Percentiles rank a stretch among this genome's conserved stretches.
Evolutionary conservation across 2,797 vertebrate genomes (phyloP).

Genomic region (Philypnodon macrostomus): DNA sequence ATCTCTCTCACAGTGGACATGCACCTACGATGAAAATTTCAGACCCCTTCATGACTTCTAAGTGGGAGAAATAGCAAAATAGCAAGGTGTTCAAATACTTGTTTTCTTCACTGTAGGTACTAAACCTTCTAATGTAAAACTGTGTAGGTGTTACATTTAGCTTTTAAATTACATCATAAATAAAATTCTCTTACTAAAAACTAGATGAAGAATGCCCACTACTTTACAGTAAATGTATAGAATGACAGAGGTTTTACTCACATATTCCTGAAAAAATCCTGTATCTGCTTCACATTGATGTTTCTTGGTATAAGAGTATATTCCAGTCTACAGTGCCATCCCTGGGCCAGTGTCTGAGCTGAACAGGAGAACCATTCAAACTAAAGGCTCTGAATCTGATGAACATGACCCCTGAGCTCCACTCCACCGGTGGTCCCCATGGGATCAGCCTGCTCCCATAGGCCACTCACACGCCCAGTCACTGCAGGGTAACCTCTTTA

Average conservation of each 20-base stretch:
- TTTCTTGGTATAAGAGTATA: slow-evolving; percentile 56
- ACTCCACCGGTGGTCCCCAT: slow-evolving; percentile 68
- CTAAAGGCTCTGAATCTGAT: slow-evolving; percentile 35
- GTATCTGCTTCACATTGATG: slow-evolving; percentile 44
- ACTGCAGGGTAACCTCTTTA: slow-evolving; percentile 8
- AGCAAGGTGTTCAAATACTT: too few species aligned
- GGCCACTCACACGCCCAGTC: slow-evolving; percentile 31
- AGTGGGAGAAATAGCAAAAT: too few species aligned
- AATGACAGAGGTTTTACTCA: slow-evolving; percentile 54
- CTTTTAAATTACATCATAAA: too few species aligned
- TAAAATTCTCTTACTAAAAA: too few species aligned
- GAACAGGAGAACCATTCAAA: slow-evolving; percentile 69
- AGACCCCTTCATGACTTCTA: too few species aligned
- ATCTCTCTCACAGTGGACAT: too few species aligned
- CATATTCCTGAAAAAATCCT: slow-evolving; percentile 68
- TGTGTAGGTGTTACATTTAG: too few species aligned
- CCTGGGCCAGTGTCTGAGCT: slow-evolving; percentile 51
- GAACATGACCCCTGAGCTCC: slow-evolving; percentile 67
- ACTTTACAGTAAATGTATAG: too few species aligned
- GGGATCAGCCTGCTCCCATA: slow-evolving; percentile 65
- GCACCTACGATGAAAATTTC: too few species aligned
- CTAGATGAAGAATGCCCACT: too few species aligned
- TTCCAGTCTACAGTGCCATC: slow-evolving; percentile 70
- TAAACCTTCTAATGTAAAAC: too few species aligned
- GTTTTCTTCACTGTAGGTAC: too few species aligned